Conservation (phyloP, 2,797 vertebrate species). For the Alcedo quadribrachys region DNA sequence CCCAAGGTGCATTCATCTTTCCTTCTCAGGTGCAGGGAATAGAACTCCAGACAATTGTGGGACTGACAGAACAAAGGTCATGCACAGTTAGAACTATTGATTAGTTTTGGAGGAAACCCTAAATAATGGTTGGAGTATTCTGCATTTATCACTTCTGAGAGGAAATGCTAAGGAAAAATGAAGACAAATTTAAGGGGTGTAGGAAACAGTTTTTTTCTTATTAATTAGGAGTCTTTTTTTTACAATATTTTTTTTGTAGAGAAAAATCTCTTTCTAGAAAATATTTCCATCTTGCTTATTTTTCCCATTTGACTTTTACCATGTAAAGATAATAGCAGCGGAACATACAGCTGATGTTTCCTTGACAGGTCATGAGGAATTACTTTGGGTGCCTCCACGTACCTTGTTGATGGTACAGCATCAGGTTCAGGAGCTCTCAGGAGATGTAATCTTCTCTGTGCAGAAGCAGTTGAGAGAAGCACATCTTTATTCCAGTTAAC, state of each 20-base stretch:
- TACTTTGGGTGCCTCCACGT: neutral
- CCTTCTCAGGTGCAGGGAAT: neutral
- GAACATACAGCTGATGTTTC: neutral
- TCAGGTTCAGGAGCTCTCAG: neutral
- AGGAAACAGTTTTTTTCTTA: neutral
- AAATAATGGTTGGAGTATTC: neutral
- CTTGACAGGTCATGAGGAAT: neutral
- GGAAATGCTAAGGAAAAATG: neutral
- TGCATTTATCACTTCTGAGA: neutral
- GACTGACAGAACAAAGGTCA: neutral
- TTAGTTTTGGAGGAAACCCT: neutral
- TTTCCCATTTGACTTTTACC: neutral
- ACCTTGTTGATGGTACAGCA: fast-evolving
- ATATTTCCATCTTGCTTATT: neutral
- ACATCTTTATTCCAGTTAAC: neutral
- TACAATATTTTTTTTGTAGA: neutral
- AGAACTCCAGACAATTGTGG: neutral
- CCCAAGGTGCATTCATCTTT: neutral
- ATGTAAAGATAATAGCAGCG: neutral
- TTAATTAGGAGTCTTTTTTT: neutral
- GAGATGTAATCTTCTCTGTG: neutral
- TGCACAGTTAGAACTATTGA: neutral
- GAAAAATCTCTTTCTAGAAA: neutral
- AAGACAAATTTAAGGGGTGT: neutral
- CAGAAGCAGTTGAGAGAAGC: neutral